Evolutionary conservation across 2,113 vertebrate genomes (phyloP).

Genomic region (Nibea albiflora): DNA sequence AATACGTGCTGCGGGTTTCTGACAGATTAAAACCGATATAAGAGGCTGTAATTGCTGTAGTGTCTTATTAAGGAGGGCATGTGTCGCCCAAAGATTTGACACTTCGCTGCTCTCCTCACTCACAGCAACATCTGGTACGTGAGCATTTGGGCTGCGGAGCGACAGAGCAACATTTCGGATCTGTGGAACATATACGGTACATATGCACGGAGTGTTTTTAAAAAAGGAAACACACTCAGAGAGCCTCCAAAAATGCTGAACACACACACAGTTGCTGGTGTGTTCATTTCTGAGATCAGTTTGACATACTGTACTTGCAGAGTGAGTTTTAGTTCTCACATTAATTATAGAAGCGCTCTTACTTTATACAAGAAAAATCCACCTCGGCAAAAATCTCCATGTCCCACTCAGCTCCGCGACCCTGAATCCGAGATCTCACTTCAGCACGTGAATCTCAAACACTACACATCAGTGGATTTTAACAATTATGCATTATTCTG

Average conservation of each 20-base stretch:
- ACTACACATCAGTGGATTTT: background rate
- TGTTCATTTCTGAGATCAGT: conserved; percentile 1
- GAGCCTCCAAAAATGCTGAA: background rate
- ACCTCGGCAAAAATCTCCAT: background rate
- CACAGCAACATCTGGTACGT: conserved; percentile 5
- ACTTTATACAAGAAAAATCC: background rate
- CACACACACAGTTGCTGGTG: background rate
- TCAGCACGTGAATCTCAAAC: background rate
- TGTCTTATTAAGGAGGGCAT: background rate
- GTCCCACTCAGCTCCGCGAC: background rate
- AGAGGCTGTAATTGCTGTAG: background rate
- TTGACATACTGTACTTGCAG: conserved; percentile 2
- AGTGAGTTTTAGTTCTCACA: conserved; percentile 30
- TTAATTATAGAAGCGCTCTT: conserved; percentile 38
- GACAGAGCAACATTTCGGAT: background rate
- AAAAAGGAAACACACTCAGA: background rate
- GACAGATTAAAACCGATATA: background rate
- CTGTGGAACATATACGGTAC: background rate
- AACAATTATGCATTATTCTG: background rate
- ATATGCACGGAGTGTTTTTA: background rate
- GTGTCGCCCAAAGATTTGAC: background rate
- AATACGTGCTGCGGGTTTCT: background rate
- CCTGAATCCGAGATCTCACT: background rate
- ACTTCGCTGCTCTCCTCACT: background rate
- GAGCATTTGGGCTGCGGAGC: background rate